phyloP scores from a whole-genome alignment of 2,113 vertebrate genomes.

The Cichladusa arquata region DNA sequence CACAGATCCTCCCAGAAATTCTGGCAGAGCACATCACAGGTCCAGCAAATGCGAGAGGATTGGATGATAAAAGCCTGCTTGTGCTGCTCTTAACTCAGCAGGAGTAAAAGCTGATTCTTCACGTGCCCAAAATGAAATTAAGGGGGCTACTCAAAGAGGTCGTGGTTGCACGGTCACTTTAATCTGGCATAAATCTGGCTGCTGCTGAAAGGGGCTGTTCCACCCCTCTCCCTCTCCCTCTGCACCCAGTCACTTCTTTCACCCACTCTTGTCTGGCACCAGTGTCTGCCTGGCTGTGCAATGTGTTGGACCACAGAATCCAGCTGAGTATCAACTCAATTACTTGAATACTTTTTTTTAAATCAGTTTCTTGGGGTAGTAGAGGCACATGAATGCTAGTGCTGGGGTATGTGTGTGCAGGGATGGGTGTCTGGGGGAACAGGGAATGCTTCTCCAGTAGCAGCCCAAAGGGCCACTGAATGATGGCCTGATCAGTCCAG shows the following conservation, averaged over 20 bases:
- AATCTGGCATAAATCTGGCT: constrained; percentile 44
- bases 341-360: neutral
- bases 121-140: constrained; percentile 42
- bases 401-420: neutral
- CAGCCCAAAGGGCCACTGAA: neutral
- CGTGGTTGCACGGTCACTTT: constrained; percentile 47
- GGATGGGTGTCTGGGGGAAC: neutral
- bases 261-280: neutral
- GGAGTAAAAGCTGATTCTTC: constrained; percentile 34
- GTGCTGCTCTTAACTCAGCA: neutral
- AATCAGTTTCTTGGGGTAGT: neutral
- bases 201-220: constrained; percentile 34
- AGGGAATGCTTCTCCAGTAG: neutral
- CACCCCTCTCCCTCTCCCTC: neutral
- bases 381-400: neutral
- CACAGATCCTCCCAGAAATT: constrained; percentile 38
- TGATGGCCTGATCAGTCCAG: neutral
- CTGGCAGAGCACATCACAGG: constrained; percentile 50
- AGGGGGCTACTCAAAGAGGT: constrained; percentile 39
- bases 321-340: neutral
- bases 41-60: neutral
- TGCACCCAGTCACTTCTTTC: neutral
- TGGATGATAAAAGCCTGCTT: constrained; percentile 38
- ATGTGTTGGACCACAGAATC: neutral
- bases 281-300: neutral